These are phyloP conservation scores for Zaprionus davidi DNA, from an alignment of 1,140 invertebrate genomes.

Conservation along the genomic window DNA sequence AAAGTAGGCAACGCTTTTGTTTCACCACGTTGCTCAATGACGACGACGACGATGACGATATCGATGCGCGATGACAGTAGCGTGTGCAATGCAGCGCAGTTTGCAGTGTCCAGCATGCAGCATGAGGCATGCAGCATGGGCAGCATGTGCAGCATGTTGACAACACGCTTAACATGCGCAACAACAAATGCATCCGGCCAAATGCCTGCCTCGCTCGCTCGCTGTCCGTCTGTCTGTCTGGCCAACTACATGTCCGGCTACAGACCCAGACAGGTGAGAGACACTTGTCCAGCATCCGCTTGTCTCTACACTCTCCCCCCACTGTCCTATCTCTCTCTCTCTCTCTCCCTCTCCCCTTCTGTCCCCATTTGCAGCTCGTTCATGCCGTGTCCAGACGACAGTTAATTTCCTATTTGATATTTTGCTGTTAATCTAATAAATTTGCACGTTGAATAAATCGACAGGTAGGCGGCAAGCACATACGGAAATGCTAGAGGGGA, in stretches of 20 bases:
- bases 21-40: too few species aligned
- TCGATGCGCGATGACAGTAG: not conserved
- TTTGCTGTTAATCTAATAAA: constrained; percentile 82
- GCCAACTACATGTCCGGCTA: constrained; percentile 15
- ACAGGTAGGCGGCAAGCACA: constrained; percentile 16
- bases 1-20: constrained; percentile 1
- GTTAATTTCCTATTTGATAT: constrained; percentile 82
- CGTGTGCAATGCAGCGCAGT: not conserved
- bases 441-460: constrained; percentile 63
- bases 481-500: not conserved
- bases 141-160: constrained; percentile 8
- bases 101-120: not conserved
- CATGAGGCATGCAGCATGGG: not conserved
- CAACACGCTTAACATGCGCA: constrained; percentile 22
- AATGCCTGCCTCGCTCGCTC: not conserved
- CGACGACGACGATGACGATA: not conserved
- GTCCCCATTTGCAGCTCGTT: constrained; percentile 10
- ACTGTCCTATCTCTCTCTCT: too few species aligned
- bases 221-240: not conserved
- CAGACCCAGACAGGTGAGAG: constrained; percentile 31
- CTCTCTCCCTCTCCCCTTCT: not conserved
- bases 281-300: constrained; percentile 42
- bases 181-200: not conserved
- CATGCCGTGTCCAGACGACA: constrained; percentile 66
- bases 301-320: not conserved